phyloP scores from a whole-genome alignment of 1,140 invertebrate species.

The Procambarus clarkii region DNA sequence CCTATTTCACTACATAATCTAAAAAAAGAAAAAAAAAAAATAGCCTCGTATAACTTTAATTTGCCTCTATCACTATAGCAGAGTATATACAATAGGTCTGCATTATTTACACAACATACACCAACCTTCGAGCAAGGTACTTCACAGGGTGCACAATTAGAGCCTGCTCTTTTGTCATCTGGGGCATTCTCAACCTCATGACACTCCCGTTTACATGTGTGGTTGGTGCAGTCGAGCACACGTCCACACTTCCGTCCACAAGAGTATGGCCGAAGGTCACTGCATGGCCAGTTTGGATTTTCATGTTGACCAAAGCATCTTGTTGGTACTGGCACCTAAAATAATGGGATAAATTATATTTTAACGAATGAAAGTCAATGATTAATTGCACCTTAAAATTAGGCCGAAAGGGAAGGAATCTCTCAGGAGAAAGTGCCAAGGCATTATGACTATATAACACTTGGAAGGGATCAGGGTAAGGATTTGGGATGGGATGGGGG shows the following conservation, averaged over 20 bases:
- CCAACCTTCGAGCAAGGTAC: constrained; percentile 80
- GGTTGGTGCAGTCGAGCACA: constrained; percentile 85
- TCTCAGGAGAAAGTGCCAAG: too few relatives aligned
- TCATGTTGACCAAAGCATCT: constrained; percentile 91
- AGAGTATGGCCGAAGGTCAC: constrained; percentile 82
- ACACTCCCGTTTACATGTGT: constrained; percentile 85
- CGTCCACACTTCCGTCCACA: constrained; percentile 86
- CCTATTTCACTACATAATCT: too few relatives aligned
- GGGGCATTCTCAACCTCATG: constrained; percentile 80
- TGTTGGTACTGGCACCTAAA: constrained; percentile 80
- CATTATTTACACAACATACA: too few relatives aligned
- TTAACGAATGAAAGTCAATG: background rate
- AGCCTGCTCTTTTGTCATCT: constrained; percentile 73
- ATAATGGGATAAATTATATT: background rate
- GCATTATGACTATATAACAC: too few relatives aligned
- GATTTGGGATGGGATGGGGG: too few relatives aligned
- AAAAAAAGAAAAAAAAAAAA: too few relatives aligned
- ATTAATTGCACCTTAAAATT: background rate
- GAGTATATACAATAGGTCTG: too few relatives aligned
- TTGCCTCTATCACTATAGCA: too few relatives aligned
- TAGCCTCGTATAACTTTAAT: too few relatives aligned
- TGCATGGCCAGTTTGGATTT: constrained; percentile 85
- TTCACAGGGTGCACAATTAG: constrained; percentile 85
- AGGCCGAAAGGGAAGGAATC: too few relatives aligned
- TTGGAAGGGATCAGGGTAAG: too few relatives aligned